A percentile compares a stretch with the other conserved stretches of the same genome.
Conservation (phyloP, 2,113 vertebrate species). For the Sula dactylatra region DNA sequence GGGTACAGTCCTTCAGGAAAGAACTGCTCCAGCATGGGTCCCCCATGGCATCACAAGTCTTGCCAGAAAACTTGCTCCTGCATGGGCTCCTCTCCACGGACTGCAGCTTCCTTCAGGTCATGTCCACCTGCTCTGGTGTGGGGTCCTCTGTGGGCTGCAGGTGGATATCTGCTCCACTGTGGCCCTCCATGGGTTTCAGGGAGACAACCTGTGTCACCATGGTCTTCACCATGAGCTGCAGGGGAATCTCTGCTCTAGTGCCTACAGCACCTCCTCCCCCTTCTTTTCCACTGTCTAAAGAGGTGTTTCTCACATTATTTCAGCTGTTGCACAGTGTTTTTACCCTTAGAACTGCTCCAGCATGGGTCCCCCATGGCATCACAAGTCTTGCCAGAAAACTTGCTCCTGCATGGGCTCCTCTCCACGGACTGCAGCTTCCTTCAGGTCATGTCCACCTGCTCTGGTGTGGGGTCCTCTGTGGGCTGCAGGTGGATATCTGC, state of each 20-base stretch:
- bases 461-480: accelerated
- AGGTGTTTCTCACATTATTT: background rate
- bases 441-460: background rate
- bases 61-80: background rate
- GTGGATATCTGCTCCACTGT: background rate
- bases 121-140: background rate
- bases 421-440: background rate
- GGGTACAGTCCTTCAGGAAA: background rate
- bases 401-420: background rate
- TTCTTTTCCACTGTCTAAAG: background rate
- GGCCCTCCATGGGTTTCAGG: background rate
- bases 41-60: background rate
- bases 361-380: accelerated
- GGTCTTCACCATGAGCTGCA: background rate
- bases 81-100: background rate
- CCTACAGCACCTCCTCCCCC: accelerated
- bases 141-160: background rate
- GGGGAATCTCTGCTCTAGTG: background rate
- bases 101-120: background rate
- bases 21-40: background rate
- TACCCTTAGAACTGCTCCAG: background rate
- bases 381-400: background rate
- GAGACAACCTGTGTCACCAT: background rate
- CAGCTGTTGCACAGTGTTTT: background rate
- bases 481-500: background rate